Conservation (phyloP, 2,888 invertebrate genomes). For the Lepidochitona cinerea region DNA sequence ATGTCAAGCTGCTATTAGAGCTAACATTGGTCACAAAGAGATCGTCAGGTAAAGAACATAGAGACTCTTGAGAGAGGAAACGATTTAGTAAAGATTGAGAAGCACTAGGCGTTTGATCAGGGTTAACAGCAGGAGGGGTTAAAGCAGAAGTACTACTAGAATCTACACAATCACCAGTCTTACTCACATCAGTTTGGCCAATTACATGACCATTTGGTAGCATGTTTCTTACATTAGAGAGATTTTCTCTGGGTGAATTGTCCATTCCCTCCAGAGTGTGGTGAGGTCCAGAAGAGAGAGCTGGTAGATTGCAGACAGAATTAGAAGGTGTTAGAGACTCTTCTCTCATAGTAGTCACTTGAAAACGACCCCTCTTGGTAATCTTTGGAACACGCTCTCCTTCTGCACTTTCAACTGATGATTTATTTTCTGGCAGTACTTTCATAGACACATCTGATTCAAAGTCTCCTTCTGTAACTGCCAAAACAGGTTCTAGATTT, state of each 20-base stretch:
- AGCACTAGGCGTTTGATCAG: neutral
- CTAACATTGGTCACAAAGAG: neutral
- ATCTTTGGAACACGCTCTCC: neutral
- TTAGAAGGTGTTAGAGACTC: neutral
- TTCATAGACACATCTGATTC: neutral
- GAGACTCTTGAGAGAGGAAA: neutral
- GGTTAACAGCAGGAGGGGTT: neutral
- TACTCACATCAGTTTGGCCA: neutral
- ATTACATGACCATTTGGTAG: neutral
- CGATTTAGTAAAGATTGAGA: neutral
- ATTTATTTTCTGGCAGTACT: neutral
- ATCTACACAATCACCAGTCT: neutral
- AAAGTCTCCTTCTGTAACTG: neutral
- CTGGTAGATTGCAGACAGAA: neutral
- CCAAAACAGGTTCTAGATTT: neutral
- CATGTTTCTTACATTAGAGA: neutral
- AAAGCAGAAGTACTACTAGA: neutral
- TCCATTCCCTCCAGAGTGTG: neutral
- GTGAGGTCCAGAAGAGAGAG: neutral
- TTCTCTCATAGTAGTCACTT: slow-evolving; percentile 46
- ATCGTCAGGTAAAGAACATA: neutral
- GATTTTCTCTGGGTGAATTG: neutral
- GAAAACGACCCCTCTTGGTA: slow-evolving; percentile 39
- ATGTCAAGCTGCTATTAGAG: slow-evolving; percentile 3
- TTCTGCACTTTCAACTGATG: neutral